A percentile compares a stretch with the other conserved stretches of the same genome.
phyloP scores from a whole-genome alignment of 2,797 vertebrate species.

The Erpetoichthys calabaricus region DNA sequence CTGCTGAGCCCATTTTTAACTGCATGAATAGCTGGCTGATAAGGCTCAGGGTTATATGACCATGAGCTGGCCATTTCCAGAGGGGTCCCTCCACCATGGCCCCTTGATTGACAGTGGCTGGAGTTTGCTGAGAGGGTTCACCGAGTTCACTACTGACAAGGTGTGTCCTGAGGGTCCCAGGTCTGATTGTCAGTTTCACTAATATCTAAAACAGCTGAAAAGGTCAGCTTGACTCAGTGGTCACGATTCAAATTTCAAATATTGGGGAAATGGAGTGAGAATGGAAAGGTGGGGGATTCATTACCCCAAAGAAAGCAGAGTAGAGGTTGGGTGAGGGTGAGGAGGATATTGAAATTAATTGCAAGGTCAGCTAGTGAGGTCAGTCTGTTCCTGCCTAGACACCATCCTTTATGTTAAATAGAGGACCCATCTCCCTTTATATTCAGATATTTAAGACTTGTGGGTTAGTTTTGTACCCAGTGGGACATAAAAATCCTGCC shows the following conservation, averaged over 20 bases:
- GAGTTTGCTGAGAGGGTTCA: constrained; percentile 13
- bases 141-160: constrained; percentile 15
- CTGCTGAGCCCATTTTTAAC: too few species aligned
- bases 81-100: constrained; percentile 11
- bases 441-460: too few species aligned
- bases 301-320: too few species aligned
- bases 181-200: constrained; percentile 65
- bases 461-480: too few species aligned
- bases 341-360: not conserved
- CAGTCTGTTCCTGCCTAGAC: too few species aligned
- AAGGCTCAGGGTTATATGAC: not conserved
- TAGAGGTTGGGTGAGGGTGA: not conserved
- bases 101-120: constrained; percentile 23
- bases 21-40: too few species aligned
- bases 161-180: constrained; percentile 42
- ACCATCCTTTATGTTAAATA: too few species aligned
- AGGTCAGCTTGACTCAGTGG: constrained; percentile 51
- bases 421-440: too few species aligned
- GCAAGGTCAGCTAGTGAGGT: too few species aligned
- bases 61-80: not conserved
- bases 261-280: not conserved
- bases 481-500: too few species aligned
- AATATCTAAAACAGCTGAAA: constrained; percentile 58
- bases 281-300: not conserved
- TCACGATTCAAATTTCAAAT: constrained; percentile 17